These are phyloP conservation scores for Hirudinaria manillensis DNA, from an alignment of 2,888 invertebrate species.

Conservation along the genomic window DNA sequence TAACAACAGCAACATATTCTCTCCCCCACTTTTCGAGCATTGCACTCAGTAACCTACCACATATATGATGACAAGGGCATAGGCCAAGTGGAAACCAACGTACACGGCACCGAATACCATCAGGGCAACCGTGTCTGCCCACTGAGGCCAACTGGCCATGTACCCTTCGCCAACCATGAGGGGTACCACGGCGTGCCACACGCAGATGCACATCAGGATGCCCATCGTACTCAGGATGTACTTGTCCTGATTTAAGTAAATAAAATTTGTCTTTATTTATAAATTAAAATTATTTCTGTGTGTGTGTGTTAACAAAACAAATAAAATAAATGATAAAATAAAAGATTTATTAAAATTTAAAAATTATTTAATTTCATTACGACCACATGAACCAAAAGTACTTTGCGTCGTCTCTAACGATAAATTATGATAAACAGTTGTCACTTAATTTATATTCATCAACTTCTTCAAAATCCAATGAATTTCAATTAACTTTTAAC, in stretches of 20 bases:
- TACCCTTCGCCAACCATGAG: conserved; percentile 15
- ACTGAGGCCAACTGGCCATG: conserved; percentile 3
- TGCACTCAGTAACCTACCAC: conserved; percentile 33
- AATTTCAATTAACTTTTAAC: too few species aligned
- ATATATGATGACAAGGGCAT: conserved; percentile 45
- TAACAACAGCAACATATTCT: neutral
- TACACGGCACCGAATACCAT: conserved; percentile 40
- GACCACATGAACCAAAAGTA: too few species aligned
- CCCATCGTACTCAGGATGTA: conserved; percentile 42
- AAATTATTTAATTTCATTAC: too few species aligned
- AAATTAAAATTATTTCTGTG: too few species aligned
- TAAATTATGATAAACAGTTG: too few species aligned
- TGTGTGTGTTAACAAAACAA: too few species aligned
- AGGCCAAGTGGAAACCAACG: conserved; percentile 46
- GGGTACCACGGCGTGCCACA: conserved; percentile 41
- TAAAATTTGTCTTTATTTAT: too few species aligned
- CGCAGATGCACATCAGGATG: conserved; percentile 40
- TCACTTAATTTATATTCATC: too few species aligned
- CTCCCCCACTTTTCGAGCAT: neutral
- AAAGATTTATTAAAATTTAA: too few species aligned
- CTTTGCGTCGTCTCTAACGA: too few species aligned
- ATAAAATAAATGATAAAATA: too few species aligned
- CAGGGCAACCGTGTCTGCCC: conserved; percentile 31
- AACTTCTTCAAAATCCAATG: too few species aligned
- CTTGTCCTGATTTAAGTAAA: conserved; percentile 37